Percentiles rank a stretch among this genome's conserved stretches.
These are phyloP conservation scores for Sminthurinus signatus DNA, from an alignment of 1,140 invertebrate species.

Conservation along the genomic window DNA sequence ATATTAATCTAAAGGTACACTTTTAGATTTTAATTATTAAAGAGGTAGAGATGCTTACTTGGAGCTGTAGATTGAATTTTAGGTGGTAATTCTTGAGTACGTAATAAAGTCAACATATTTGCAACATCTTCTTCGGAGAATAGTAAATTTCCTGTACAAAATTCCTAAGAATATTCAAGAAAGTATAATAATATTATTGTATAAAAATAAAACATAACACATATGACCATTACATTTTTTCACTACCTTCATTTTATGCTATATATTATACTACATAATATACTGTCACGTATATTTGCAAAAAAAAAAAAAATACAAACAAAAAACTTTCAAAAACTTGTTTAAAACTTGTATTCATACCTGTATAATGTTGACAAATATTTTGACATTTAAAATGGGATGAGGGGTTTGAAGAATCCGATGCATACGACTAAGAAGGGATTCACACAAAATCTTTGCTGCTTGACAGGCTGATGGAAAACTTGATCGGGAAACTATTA, in stretches of 20 bases:
- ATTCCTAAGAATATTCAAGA: slow-evolving; percentile 30
- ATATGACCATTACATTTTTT: too few relatives aligned
- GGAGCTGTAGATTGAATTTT: slow-evolving; percentile 35
- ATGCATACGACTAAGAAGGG: slow-evolving; percentile 28
- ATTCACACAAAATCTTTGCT: slow-evolving; percentile 32
- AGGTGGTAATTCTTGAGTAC: slow-evolving; percentile 31
- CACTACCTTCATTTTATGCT: too few relatives aligned
- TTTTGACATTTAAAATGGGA: slow-evolving; percentile 36
- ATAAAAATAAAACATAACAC: too few relatives aligned
- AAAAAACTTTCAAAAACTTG: too few relatives aligned
- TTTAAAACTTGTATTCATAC: too few relatives aligned
- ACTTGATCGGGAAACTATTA: slow-evolving; percentile 33
- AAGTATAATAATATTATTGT: too few relatives aligned
- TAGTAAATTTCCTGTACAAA: slow-evolving; percentile 31
- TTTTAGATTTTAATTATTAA: neutral
- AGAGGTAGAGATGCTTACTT: slow-evolving; percentile 24
- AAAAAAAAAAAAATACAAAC: neutral
- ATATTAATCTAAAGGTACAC: neutral
- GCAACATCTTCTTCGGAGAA: slow-evolving; percentile 30
- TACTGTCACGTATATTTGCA: too few relatives aligned
- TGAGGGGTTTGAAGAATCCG: slow-evolving; percentile 24
- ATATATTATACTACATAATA: too few relatives aligned
- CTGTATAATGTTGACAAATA: slow-evolving; percentile 34
- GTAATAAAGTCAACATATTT: slow-evolving; percentile 34
- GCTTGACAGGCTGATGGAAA: slow-evolving; percentile 34